These are phyloP conservation scores for Pleuronectes platessa DNA, from an alignment of 2,113 vertebrate species.

Conservation along the genomic window DNA sequence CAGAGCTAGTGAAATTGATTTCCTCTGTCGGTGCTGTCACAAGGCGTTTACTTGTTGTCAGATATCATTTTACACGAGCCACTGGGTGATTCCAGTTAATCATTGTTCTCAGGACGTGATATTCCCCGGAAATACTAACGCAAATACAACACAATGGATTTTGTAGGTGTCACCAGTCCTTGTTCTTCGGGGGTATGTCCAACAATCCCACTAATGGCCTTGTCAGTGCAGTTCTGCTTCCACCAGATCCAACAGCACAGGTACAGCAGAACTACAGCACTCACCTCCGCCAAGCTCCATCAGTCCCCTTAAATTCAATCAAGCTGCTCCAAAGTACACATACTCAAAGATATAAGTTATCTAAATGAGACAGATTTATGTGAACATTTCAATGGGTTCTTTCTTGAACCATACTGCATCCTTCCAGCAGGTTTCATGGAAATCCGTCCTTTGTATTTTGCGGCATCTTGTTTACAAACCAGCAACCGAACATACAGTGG, in stretches of 20 bases:
- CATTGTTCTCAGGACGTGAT: background rate
- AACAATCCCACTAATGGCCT: background rate
- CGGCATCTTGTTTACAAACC: too few relatives aligned
- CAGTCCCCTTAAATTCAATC: too few relatives aligned
- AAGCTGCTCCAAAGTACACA: too few relatives aligned
- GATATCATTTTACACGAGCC: background rate
- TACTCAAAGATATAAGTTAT: too few relatives aligned
- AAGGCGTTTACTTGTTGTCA: slow-evolving; percentile 8
- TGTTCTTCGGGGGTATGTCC: background rate
- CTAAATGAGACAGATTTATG: too few relatives aligned
- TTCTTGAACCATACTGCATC: too few relatives aligned
- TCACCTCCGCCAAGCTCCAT: too few relatives aligned
- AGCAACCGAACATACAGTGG: too few relatives aligned
- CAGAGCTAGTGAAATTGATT: slow-evolving; percentile 13
- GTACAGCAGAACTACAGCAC: background rate
- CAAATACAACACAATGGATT: background rate
- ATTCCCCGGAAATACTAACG: background rate
- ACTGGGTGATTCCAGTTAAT: background rate
- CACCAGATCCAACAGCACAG: too few relatives aligned
- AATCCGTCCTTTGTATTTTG: too few relatives aligned
- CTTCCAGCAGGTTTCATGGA: too few relatives aligned
- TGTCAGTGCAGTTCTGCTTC: background rate
- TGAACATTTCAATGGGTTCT: too few relatives aligned
- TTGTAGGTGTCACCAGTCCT: background rate
- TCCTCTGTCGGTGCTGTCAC: slow-evolving; percentile 21